A percentile compares a stretch with the other conserved stretches of the same genome.
phyloP scores from a whole-genome alignment of 2,888 invertebrate genomes.

The Cephalotes varians region DNA sequence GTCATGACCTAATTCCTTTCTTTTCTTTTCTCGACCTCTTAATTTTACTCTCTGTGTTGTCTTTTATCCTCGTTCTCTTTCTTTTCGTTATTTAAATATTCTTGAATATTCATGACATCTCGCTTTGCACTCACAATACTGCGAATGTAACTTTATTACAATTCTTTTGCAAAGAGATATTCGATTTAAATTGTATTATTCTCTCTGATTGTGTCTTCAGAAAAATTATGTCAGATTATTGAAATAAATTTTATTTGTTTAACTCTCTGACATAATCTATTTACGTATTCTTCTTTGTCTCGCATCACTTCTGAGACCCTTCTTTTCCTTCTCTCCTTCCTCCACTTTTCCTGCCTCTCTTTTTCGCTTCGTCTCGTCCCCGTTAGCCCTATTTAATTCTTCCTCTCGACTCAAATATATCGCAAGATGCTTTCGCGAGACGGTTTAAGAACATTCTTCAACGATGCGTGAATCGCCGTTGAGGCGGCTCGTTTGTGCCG shows the following conservation, averaged over 20 bases:
- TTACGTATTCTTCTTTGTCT: background rate
- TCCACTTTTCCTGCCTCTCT: background rate
- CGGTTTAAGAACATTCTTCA: constrained; percentile 61
- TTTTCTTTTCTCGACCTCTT: constrained; percentile 16
- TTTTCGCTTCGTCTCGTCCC: constrained; percentile 10
- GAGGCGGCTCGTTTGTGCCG: constrained; percentile 7
- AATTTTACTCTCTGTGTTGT: constrained; percentile 15
- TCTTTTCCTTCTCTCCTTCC: background rate
- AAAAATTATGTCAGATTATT: background rate
- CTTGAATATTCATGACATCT: background rate
- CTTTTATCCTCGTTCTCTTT: constrained; percentile 18
- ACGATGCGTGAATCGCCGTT: constrained; percentile 59
- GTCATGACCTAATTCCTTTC: constrained; percentile 40
- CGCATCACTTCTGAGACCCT: background rate
- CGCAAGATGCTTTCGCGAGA: constrained; percentile 53
- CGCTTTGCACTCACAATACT: background rate
- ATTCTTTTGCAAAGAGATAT: background rate
- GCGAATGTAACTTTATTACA: background rate
- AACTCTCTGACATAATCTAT: background rate
- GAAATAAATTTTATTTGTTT: background rate
- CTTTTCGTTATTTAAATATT: constrained; percentile 27
- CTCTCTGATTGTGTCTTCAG: background rate
- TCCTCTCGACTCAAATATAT: constrained; percentile 40
- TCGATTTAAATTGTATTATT: background rate
- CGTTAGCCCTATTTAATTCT: background rate